phyloP scores from a whole-genome alignment of 2,113 vertebrate genomes.

The Peromyscus polionotus region DNA sequence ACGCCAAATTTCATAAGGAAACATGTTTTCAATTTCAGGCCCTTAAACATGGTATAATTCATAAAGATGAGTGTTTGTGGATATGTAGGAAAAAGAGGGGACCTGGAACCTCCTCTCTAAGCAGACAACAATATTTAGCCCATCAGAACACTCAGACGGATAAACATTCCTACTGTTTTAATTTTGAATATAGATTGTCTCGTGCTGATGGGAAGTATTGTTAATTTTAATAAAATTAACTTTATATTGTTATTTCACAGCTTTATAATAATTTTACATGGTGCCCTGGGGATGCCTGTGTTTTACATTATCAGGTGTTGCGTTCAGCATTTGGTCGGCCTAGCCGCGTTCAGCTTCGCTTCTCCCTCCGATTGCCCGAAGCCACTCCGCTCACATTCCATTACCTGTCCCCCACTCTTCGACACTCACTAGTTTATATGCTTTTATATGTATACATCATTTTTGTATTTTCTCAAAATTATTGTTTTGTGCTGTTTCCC shows the following conservation, averaged over 20 bases:
- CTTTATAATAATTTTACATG: constrained; percentile 86
- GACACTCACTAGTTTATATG: constrained; percentile 80
- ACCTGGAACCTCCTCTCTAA: constrained; percentile 66
- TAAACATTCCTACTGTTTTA: constrained; percentile 70
- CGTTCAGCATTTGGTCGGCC: constrained; percentile 75
- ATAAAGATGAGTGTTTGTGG: constrained; percentile 51
- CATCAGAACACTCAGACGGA: constrained; percentile 46
- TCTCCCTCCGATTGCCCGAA: constrained; percentile 83
- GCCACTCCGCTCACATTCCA: constrained; percentile 74
- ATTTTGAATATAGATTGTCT: constrained; percentile 81
- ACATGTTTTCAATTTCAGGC: constrained; percentile 69
- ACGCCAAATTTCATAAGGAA: constrained; percentile 61
- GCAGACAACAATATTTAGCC: constrained; percentile 64
- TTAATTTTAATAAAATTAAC: constrained; percentile 88
- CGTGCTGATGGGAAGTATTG: constrained; percentile 83
- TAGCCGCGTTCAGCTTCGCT: constrained; percentile 78
- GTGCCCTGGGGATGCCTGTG: constrained; percentile 83
- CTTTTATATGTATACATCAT: constrained; percentile 81
- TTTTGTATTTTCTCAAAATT: constrained; percentile 83
- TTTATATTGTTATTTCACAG: constrained; percentile 84
- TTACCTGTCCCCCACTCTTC: constrained; percentile 77
- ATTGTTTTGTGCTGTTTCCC: constrained; percentile 67
- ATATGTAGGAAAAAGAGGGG: not conserved
- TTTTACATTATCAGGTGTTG: constrained; percentile 82
- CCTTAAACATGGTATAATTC: constrained; percentile 14